These are phyloP conservation scores for Linnaemya vulpina DNA, from an alignment of 2,888 invertebrate species.

Conservation along the genomic window DNA sequence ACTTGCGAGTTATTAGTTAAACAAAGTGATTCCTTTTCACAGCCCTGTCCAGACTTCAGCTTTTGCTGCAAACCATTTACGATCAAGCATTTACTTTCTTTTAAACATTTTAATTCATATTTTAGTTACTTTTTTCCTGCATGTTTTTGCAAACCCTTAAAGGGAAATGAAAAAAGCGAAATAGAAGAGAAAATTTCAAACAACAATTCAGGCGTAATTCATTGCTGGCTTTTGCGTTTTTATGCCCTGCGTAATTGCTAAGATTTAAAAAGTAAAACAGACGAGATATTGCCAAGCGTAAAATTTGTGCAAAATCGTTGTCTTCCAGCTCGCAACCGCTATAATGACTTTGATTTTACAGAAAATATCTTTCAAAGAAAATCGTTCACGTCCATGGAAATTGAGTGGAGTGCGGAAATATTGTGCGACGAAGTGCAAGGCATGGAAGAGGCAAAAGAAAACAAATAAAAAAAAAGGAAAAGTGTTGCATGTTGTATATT, in stretches of 20 bases:
- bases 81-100: slow-evolving; percentile 26
- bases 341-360: slow-evolving; percentile 45
- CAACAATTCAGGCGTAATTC: slow-evolving; percentile 60
- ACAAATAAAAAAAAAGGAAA: slow-evolving; percentile 58
- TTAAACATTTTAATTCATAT: neutral
- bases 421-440: neutral
- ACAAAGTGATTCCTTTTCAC: neutral
- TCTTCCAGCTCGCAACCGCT: neutral
- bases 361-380: slow-evolving; percentile 1
- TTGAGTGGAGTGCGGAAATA: neutral
- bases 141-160: neutral
- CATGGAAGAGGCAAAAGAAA: too few relatives aligned
- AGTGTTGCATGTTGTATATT: slow-evolving; percentile 66
- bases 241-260: slow-evolving; percentile 50
- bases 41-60: neutral
- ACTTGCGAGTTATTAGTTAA: neutral
- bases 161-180: neutral
- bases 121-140: neutral
- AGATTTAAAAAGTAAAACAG: slow-evolving; percentile 45
- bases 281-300: slow-evolving; percentile 47
- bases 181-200: slow-evolving; percentile 21
- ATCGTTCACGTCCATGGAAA: slow-evolving; percentile 1
- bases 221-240: slow-evolving; percentile 61
- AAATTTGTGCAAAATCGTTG: slow-evolving; percentile 14
- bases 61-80: neutral